Percentiles rank a stretch among this genome's conserved stretches.
Evolutionary conservation across 53 echinoderm and acorn worm species (phyloP).

Genomic region (Paelopatides confundens): DNA sequence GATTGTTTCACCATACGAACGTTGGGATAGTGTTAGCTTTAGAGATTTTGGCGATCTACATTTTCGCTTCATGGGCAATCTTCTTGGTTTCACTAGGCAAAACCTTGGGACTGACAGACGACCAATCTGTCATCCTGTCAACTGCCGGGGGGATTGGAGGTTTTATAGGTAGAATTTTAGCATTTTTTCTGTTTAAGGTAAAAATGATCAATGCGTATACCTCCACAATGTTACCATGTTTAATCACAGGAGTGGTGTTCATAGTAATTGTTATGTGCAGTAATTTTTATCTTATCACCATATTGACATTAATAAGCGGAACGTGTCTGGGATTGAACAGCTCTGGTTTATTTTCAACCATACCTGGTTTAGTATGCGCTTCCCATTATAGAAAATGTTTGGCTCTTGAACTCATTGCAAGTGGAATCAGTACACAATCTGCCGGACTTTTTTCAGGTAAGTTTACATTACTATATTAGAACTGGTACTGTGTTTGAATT

Average conservation of each 20-base stretch:
- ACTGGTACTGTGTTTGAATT: no score
- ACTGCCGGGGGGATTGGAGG: conserved; percentile 24
- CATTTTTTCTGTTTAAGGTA: background rate
- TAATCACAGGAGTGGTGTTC: background rate
- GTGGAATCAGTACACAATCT: background rate
- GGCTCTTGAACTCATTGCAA: background rate
- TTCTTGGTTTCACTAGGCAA: conserved; percentile 1
- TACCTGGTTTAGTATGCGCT: background rate
- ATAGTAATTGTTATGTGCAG: background rate
- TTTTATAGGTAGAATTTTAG: background rate
- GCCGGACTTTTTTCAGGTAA: conserved; percentile 7
- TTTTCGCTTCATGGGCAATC: conserved; percentile 9
- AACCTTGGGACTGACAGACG: conserved; percentile 6
- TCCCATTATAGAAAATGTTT: background rate
- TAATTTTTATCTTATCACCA: background rate
- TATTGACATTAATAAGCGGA: background rate
- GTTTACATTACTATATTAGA: no score
- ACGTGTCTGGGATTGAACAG: background rate
- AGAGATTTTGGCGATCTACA: background rate
- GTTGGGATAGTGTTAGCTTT: background rate
- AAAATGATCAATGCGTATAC: background rate
- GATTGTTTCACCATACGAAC: conserved; percentile 10
- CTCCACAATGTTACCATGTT: background rate
- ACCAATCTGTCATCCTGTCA: background rate
- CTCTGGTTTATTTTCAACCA: background rate